These are phyloP conservation scores for Salvator merianae DNA, from an alignment of 2,113 vertebrate species.

Conservation along the genomic window DNA sequence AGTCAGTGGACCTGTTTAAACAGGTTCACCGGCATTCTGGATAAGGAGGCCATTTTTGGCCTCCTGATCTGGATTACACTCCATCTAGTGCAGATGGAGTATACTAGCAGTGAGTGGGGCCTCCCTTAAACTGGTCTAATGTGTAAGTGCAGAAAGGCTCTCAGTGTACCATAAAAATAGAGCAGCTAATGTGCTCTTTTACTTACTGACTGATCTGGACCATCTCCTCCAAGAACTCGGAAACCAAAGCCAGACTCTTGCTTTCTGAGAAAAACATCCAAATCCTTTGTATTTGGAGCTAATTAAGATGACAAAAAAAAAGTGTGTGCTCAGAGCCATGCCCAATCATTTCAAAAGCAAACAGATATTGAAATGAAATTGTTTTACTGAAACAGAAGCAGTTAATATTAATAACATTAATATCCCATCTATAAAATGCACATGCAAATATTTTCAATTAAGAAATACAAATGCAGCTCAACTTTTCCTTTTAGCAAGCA, in stretches of 20 bases:
- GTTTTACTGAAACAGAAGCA: not conserved
- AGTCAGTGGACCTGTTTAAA: too few relatives aligned
- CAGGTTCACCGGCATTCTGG: too few relatives aligned
- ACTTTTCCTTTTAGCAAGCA: not conserved
- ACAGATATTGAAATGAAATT: conserved; percentile 1
- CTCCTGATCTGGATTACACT: too few relatives aligned
- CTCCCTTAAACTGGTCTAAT: too few relatives aligned
- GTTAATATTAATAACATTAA: not conserved
- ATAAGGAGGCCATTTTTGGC: too few relatives aligned
- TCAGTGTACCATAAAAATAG: not conserved
- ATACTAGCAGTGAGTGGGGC: too few relatives aligned
- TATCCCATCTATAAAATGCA: not conserved
- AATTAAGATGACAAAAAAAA: conserved; percentile 42
- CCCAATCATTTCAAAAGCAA: conserved; percentile 24
- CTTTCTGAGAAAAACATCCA: conserved; percentile 94
- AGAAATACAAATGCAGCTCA: not conserved
- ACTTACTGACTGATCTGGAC: conserved; percentile 94
- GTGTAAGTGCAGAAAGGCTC: too few relatives aligned
- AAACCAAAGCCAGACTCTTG: conserved; percentile 98
- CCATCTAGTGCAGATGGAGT: too few relatives aligned
- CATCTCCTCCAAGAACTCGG: conserved; percentile 94
- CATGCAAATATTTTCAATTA: not conserved
- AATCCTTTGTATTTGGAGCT: conserved; percentile 94
- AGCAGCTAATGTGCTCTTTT: not conserved
- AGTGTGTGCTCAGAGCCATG: not conserved